A percentile compares a stretch with the other conserved stretches of the same genome.
phyloP scores from a whole-genome alignment of 1,140 invertebrate genomes.

The Harpegnathos saltator region DNA sequence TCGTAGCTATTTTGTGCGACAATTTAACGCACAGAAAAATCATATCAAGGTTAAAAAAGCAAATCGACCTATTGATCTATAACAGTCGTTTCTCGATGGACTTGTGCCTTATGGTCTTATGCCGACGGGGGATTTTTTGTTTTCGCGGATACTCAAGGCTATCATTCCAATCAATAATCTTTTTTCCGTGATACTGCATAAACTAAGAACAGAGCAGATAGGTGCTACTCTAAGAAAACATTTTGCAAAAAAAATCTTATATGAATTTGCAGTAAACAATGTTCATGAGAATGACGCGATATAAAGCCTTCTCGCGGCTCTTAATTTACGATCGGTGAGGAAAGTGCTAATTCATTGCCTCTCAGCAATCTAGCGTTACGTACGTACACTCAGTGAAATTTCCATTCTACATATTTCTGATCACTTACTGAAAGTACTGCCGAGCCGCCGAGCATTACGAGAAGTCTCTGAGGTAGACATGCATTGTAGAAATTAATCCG shows the following conservation, averaged over 20 bases:
- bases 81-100: background rate
- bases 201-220: background rate
- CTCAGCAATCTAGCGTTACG: too few species aligned
- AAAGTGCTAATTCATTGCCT: too few species aligned
- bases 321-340: background rate
- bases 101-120: too few species aligned
- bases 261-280: background rate
- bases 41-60: background rate
- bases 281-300: background rate
- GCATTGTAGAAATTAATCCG: too few species aligned
- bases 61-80: conserved; percentile 18
- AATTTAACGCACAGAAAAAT: background rate
- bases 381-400: background rate
- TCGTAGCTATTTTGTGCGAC: too few species aligned
- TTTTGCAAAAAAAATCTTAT: background rate
- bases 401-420: background rate
- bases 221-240: background rate
- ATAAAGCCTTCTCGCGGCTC: background rate
- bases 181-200: background rate
- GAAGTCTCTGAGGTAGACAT: too few species aligned
- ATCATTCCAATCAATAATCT: background rate
- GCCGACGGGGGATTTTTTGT: background rate
- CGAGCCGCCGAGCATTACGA: too few species aligned
- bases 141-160: background rate
- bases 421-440: background rate